phyloP scores from a whole-genome alignment of 2,888 invertebrate species.

The Leptopilina drosophilae region DNA sequence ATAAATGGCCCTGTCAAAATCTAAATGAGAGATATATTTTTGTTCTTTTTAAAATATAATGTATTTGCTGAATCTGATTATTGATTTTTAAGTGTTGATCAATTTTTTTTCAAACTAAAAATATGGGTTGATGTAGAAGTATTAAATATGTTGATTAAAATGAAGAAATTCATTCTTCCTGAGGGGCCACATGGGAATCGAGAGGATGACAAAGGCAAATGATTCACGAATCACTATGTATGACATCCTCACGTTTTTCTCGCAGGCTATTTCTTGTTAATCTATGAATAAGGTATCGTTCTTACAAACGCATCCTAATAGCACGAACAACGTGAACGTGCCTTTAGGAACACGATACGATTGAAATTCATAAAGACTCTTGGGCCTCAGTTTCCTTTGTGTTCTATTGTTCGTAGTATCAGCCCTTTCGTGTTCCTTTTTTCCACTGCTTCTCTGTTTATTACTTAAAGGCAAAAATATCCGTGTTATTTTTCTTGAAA shows the following conservation, averaged over 20 bases:
- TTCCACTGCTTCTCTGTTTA: not conserved
- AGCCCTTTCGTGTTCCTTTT: no score
- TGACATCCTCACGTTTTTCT: conserved; percentile 41
- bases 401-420: conserved; percentile 32
- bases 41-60: no score
- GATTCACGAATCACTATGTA: conserved; percentile 41
- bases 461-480: conserved; percentile 32
- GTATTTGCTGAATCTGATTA: no score
- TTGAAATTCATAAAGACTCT: conserved; percentile 40
- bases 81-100: no score
- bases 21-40: no score
- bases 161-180: conserved; percentile 25
- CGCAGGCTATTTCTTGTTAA: conserved; percentile 27
- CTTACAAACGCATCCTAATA: conserved; percentile 40
- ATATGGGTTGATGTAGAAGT: no score
- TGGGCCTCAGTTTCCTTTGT: conserved; percentile 35
- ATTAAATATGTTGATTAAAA: conserved; percentile 2
- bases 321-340: conserved; percentile 41
- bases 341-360: conserved; percentile 40
- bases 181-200: conserved; percentile 26
- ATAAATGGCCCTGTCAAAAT: no score
- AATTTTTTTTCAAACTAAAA: no score
- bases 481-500: conserved; percentile 29
- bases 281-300: conserved; percentile 40
- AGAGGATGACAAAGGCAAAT: conserved; percentile 30